Base-by-base conservation (phyloP, 2,113 vertebrate species). In the Microtus richardsoni region DNA sequence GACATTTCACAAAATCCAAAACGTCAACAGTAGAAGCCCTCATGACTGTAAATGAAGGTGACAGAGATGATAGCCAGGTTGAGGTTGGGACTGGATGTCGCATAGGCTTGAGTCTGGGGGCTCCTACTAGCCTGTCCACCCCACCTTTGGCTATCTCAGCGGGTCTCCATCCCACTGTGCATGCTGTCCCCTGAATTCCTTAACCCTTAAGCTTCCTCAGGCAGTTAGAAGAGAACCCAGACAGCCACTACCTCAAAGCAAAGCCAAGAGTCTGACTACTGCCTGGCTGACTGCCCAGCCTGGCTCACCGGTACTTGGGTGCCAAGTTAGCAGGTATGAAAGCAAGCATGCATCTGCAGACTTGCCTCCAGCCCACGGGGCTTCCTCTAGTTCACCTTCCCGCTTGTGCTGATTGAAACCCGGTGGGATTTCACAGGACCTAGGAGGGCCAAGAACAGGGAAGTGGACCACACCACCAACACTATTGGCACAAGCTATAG, bases 231-330 rank as follows among this genome's bases (percentile, higher is more conserved):
- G 52, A 62, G 36, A 87, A 87, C 39, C 13, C 62, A 82, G 41
- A 22, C 52, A 73, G 14, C 41, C 64, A 4, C 11, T 49, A 60
- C 66, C 60, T 92, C 84, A 78, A n/a, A 94, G 79, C 39, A 84
- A 87, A 94, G 82, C 86, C 49, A 91, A 94, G 71, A 62, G 91
- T 58, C n/a, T 41, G 64, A 47, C 85, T 33, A 58, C 47, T 26
- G 39, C 49, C 41, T 19, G 2, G 1, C 79, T 52, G 16, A 44
- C 33, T 75, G 79, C 41, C 28, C 49, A 49, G 54, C 44, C 52
- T 75, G 66, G 5, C 58, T 64, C 3, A 3, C 14, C 41, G 73
- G 71, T 47, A 70, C 21, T n/a, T 26, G 19, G 47, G 36, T 44
- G 58, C 28, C 30, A 24, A 21, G 41, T 30, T 4, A 66, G 22